Evolutionary conservation across 2,797 vertebrate genomes (phyloP).

Genomic region (Phyllotis vaccarum): DNA sequence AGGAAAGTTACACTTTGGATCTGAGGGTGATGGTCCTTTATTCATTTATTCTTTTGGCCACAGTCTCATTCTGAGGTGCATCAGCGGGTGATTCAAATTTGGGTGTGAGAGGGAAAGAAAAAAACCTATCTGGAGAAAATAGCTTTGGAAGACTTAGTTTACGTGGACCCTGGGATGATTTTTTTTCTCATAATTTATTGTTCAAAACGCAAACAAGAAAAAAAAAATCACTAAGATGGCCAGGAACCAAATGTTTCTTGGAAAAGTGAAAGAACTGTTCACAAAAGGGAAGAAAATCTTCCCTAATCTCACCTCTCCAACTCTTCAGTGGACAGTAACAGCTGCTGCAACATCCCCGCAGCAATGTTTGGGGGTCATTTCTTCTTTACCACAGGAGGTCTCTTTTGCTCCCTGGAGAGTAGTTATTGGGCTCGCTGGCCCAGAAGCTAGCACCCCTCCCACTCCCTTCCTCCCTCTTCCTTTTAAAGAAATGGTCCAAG

Average conservation of each 20-base stretch:
- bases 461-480: neutral
- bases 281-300: conserved; percentile 54
- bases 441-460: neutral
- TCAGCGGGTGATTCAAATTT: conserved; percentile 38
- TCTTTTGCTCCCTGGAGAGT: conserved; percentile 44
- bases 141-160: conserved; percentile 22
- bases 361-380: conserved; percentile 70
- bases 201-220: conserved; percentile 53
- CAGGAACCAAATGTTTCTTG: neutral
- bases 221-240: conserved; percentile 56
- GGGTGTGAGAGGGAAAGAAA: neutral
- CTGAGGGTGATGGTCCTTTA: neutral
- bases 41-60: neutral
- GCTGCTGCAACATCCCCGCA: conserved; percentile 70
- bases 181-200: conserved; percentile 51
- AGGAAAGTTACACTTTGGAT: neutral
- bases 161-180: conserved; percentile 10
- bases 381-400: neutral
- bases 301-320: neutral
- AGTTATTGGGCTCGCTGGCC: neutral
- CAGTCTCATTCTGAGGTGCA: neutral
- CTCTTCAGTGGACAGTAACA: conserved; percentile 54
- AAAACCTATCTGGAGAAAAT: conserved; percentile 24
- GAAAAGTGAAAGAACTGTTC: neutral
- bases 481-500: conserved; percentile 27